A percentile compares a stretch with the other conserved stretches of the same genome.
Evolutionary conservation across 2,888 invertebrate genomes (phyloP).

Genomic region (Lordiphosa fenestrarum): DNA sequence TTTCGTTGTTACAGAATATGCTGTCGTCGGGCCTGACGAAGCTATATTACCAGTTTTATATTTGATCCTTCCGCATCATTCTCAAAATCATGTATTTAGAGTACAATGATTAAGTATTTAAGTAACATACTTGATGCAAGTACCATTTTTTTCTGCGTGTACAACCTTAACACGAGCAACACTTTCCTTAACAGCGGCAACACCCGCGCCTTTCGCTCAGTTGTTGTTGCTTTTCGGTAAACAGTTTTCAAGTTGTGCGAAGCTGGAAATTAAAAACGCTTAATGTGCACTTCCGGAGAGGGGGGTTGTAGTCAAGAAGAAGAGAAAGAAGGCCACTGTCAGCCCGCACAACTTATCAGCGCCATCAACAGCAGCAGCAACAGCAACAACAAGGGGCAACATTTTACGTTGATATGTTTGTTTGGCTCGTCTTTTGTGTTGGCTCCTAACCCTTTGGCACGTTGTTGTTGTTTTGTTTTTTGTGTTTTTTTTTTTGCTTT

Average conservation of each 20-base stretch:
- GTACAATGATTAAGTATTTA: no score
- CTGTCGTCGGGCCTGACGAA: no score
- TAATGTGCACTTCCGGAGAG: conserved; percentile 64
- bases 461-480: conserved; percentile 31
- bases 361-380: conserved; percentile 6
- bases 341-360: conserved; percentile 8
- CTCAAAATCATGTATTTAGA: no score
- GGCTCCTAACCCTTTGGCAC: conserved; percentile 62
- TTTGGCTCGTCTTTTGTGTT: conserved; percentile 58
- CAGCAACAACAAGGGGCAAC: conserved; percentile 32
- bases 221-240: conserved; percentile 29
- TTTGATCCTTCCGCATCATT: no score
- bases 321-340: conserved; percentile 10
- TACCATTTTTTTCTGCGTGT: conserved; percentile 4
- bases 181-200: conserved; percentile 21
- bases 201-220: conserved; percentile 28
- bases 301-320: conserved; percentile 10
- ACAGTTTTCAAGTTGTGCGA: conserved; percentile 51
- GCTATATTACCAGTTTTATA: no score
- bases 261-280: conserved; percentile 69
- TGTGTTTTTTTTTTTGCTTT: conserved; percentile 34
- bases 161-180: conserved; percentile 19
- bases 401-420: conserved; percentile 65
- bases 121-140: no score
- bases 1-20: no score